A percentile compares a stretch with the other conserved stretches of the same genome.
These are phyloP conservation scores for Porites australiensis DNA, from an alignment of 64 coral and sea anemone species.

Conservation along the genomic window DNA sequence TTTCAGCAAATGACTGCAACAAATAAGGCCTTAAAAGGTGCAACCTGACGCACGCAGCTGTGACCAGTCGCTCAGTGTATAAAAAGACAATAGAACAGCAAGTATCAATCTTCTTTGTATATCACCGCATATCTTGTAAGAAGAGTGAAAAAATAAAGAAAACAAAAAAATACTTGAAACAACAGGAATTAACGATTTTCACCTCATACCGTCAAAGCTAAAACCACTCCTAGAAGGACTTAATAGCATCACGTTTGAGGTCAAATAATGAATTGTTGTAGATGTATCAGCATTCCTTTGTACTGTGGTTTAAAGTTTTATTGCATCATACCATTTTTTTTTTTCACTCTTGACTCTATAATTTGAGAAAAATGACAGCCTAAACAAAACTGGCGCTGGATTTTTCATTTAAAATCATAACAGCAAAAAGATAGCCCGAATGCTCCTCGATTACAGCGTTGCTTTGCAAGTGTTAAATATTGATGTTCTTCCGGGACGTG, in stretches of 20 bases:
- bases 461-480: background rate
- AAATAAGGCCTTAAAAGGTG: background rate
- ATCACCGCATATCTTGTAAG: background rate
- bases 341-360: no score
- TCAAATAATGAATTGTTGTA: background rate
- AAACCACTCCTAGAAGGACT: background rate
- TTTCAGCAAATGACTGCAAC: background rate
- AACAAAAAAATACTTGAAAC: background rate
- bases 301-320: no score
- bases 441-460: background rate
- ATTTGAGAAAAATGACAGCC: no score
- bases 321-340: no score
- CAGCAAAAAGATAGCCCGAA: background rate
- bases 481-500: constrained; percentile 35
- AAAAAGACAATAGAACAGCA: background rate
- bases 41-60: background rate
- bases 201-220: background rate
- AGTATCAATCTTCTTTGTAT: background rate
- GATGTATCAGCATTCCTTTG: background rate
- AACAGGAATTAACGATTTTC: background rate
- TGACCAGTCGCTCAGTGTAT: background rate
- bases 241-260: background rate
- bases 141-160: background rate
- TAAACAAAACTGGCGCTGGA: no score
- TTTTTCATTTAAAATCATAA: no score